Conservation (phyloP, 2,797 vertebrate species). For the Poecilia velifera region DNA sequence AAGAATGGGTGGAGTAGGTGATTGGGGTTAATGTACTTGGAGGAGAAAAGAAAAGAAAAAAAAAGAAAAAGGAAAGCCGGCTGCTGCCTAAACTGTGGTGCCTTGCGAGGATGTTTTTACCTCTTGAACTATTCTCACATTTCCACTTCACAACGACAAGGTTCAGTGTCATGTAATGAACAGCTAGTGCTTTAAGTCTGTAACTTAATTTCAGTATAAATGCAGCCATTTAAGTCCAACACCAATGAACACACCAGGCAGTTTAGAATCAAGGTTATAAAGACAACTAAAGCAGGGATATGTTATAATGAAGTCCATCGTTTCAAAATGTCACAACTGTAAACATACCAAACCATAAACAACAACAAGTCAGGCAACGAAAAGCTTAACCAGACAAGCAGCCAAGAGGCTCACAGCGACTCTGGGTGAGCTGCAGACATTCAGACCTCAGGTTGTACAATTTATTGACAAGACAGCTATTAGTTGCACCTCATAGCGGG, state of each 20-base stretch:
- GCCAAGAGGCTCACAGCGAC: no score
- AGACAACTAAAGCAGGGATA: not conserved
- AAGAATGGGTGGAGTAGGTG: not conserved
- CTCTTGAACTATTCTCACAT: not conserved
- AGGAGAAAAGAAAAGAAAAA: conserved; percentile 5
- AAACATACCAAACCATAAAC: not conserved
- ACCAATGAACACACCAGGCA: not conserved
- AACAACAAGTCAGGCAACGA: not conserved
- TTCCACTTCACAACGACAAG: not conserved
- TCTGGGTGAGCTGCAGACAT: no score
- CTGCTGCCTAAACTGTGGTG: conserved; percentile 28
- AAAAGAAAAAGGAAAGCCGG: conserved; percentile 23
- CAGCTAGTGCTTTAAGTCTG: not conserved
- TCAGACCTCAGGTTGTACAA: no score
- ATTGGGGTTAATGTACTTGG: not conserved
- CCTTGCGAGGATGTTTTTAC: not conserved
- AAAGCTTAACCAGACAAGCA: not conserved
- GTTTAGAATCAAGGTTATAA: not conserved
- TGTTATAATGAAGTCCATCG: not conserved
- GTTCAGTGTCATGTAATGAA: not conserved
- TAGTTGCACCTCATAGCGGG: not conserved
- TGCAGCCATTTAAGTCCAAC: not conserved
- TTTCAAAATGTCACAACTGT: not conserved
- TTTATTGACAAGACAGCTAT: no score
- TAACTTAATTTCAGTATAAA: not conserved